Conservation (phyloP, 2,888 invertebrate genomes). For the Eulithis testata region DNA sequence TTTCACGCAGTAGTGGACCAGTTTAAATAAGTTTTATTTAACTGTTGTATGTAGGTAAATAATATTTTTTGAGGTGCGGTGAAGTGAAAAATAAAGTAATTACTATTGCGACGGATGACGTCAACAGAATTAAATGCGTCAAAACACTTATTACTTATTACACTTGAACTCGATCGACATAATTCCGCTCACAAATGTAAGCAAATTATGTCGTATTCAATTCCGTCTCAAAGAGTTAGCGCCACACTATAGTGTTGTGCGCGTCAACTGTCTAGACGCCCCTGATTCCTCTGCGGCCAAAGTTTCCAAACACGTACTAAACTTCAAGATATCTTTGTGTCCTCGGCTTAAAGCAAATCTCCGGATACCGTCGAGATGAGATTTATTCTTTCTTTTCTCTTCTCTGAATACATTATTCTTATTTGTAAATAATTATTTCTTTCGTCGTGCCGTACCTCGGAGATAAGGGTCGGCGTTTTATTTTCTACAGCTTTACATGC, state of each 20-base stretch:
- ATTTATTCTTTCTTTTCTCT: constrained; percentile 62
- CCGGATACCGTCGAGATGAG: constrained; percentile 51
- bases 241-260: constrained; percentile 8
- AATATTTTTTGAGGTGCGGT: no score
- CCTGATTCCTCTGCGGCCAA: constrained; percentile 24
- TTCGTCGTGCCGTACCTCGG: constrained; percentile 43
- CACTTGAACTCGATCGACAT: neutral
- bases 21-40: no score
- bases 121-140: no score
- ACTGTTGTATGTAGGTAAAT: no score
- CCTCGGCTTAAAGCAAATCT: constrained; percentile 48
- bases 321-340: constrained; percentile 36
- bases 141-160: no score
- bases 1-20: no score
- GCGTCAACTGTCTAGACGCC: constrained; percentile 29
- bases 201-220: constrained; percentile 20
- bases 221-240: constrained; percentile 17
- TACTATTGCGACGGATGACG: no score
- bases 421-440: constrained; percentile 69
- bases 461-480: constrained; percentile 52
- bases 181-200: neutral
- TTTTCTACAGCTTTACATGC: constrained; percentile 34
- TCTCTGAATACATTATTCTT: constrained; percentile 66
- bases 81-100: no score
- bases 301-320: constrained; percentile 28